These are phyloP conservation scores for Neogale vison DNA, from an alignment of 2,113 vertebrate species.

Conservation along the genomic window DNA sequence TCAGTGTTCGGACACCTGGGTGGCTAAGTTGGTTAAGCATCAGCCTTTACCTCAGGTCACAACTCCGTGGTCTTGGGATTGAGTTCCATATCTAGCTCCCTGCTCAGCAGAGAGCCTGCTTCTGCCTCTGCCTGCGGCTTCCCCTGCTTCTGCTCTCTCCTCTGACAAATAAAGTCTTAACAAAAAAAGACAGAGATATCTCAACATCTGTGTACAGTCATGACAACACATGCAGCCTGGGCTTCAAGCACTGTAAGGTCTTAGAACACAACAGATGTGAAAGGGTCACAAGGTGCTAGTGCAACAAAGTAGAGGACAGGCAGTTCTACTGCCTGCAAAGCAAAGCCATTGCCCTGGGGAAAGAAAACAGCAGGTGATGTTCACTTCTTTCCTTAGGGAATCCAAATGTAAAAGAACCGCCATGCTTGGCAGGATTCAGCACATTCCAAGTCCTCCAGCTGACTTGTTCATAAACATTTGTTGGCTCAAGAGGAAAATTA, in stretches of 20 bases:
- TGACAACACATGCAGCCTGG: conserved; percentile 11
- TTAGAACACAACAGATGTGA: conserved; percentile 49
- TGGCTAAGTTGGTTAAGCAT: too few species aligned
- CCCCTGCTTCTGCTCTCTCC: too few species aligned
- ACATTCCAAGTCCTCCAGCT: conserved; percentile 57
- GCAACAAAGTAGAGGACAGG: conserved; percentile 52
- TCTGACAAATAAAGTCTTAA: too few species aligned
- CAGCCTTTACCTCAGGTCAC: too few species aligned
- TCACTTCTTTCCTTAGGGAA: conserved; percentile 73
- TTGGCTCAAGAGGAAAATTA: conserved; percentile 67
- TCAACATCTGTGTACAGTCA: conserved; percentile 32
- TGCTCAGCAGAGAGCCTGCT: too few species aligned
- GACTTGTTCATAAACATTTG: conserved; percentile 54
- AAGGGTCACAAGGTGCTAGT: conserved; percentile 67
- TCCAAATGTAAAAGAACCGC: conserved; percentile 65
- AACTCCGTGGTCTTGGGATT: too few species aligned
- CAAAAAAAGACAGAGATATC: too few species aligned
- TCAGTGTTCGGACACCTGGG: too few species aligned
- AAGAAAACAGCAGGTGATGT: conserved; percentile 72
- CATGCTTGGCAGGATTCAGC: conserved; percentile 63
- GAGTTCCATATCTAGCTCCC: too few species aligned
- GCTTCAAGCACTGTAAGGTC: conserved; percentile 38
- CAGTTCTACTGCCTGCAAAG: conserved; percentile 25
- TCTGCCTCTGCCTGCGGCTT: too few species aligned
- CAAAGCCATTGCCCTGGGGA: conserved; percentile 49